A percentile compares a stretch with the other conserved stretches of the same genome.
phyloP scores from a whole-genome alignment of 2,113 vertebrate genomes.

The Hemicordylus capensis region DNA sequence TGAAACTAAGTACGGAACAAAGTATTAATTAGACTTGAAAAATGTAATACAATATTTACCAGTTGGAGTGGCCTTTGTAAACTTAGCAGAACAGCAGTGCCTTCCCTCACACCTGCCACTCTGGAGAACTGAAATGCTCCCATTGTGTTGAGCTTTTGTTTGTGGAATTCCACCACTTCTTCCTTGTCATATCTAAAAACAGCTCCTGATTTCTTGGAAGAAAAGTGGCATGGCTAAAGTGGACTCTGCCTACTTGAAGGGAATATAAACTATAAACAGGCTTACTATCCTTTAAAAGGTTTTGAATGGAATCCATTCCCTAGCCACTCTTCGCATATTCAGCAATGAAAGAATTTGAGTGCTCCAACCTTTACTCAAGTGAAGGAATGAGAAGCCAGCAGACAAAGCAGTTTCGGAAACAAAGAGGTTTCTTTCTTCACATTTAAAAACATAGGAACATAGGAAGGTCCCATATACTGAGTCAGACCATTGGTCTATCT shows the following conservation, averaged over 20 bases:
- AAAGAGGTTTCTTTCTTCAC: slow-evolving; percentile 44
- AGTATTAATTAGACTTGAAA: slow-evolving; percentile 54
- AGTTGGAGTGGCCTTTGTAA: slow-evolving; percentile 48
- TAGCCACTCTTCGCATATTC: slow-evolving; percentile 45
- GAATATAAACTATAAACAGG: slow-evolving; percentile 47
- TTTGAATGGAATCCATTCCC: slow-evolving; percentile 52
- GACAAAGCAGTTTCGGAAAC: slow-evolving; percentile 43
- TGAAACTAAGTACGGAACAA: slow-evolving; percentile 38
- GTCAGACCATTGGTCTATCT: no score
- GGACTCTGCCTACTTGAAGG: slow-evolving; percentile 17
- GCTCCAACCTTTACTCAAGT: slow-evolving; percentile 56
- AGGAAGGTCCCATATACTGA: no score
- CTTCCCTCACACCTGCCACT: not conserved
- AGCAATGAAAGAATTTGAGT: slow-evolving; percentile 52
- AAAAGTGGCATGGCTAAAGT: slow-evolving; percentile 54
- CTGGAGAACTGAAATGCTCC: slow-evolving; percentile 43
- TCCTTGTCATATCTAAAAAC: slow-evolving; percentile 46
- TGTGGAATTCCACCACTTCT: slow-evolving; percentile 50
- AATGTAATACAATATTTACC: not conserved
- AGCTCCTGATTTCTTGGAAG: slow-evolving; percentile 50
- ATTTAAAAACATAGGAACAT: slow-evolving; percentile 30
- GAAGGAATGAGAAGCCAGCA: slow-evolving; percentile 65
- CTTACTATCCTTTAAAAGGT: slow-evolving; percentile 47
- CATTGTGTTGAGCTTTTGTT: slow-evolving; percentile 63
- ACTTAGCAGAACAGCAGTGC: slow-evolving; percentile 23